Base-by-base conservation (phyloP, 2,888 invertebrate genomes). In the Therioaphis trifolii region DNA sequence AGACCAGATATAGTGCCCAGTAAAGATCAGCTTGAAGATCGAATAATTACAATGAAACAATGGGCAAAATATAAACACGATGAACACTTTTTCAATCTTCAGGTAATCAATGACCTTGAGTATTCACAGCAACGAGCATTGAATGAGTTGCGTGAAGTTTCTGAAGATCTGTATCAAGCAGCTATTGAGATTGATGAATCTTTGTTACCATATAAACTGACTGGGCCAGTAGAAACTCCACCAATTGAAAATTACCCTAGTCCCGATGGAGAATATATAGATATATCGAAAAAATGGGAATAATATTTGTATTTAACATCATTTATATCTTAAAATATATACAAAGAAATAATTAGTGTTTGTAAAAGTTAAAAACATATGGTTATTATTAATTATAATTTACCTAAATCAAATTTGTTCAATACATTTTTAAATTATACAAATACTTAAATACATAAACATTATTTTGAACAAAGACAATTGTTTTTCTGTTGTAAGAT, bases 191-290 rank as follows among this genome's bases (percentile, higher is more conserved):
- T 93, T 7, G 96, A 97, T 88, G 88, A 92, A 24, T 89, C 89
- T 11, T 88, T 96, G 52, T 87, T 97, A 35, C 95, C 96, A 0
- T 92, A 92, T 86, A 90, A 90, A 27, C 88, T 91, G 2, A 90
- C 90, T 84, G 97, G 98, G 0, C 95, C 98, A 0, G 92, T 93
- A 0, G 90, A 92, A 43, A 97, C 97, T 0, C 96, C 97, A 4
- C 93, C 96, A 0, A 94, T 96, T 84, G 91, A 93, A 87, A 91
- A 92, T 85, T 98, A 96, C 88, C 91, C 92, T 0, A 91, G 93
- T 69, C 95, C 96, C 0, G 98, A 99, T 89, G 99, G 99, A 58
- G 96, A 97, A 87, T 98, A 96, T 88, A 88, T 92, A 29, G 94
- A 97, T 88, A 90, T 94, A 46, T 93, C 95, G 0, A 94, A 92